Conservation (phyloP, 2,888 invertebrate genomes). For the Bugulina stolonifera region DNA sequence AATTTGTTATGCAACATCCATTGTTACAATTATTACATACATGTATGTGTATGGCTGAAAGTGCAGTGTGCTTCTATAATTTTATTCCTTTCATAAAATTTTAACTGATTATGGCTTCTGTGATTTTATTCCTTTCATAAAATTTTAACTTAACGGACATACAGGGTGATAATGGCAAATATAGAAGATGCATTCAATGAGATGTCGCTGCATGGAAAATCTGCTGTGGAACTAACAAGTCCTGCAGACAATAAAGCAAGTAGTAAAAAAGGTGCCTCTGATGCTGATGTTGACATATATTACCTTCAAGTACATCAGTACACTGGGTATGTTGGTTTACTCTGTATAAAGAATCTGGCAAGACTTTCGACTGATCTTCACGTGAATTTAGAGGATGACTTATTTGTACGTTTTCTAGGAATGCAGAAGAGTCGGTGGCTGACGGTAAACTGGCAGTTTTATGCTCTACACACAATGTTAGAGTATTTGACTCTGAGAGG, state of each 20-base stretch:
- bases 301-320: slow-evolving; percentile 10
- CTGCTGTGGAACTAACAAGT: not conserved
- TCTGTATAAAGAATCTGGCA: not conserved
- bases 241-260: not conserved
- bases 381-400: not conserved
- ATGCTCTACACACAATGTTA: slow-evolving; percentile 13
- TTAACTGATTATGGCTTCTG: too few species aligned
- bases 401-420: not conserved
- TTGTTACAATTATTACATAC: too few species aligned
- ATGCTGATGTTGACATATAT: slow-evolving; percentile 3
- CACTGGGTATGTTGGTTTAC: not conserved
- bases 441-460: slow-evolving; percentile 17
- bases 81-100: too few species aligned
- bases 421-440: not conserved
- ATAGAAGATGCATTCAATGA: slow-evolving; percentile 2
- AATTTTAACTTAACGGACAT: too few species aligned
- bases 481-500: not conserved
- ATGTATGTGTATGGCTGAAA: too few species aligned
- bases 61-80: too few species aligned
- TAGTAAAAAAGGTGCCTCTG: not conserved
- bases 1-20: too few species aligned
- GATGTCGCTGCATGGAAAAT: slow-evolving; percentile 13
- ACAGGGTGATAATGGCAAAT: not conserved
- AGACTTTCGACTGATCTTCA: too few species aligned
- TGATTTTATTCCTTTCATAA: too few species aligned